Conservation (phyloP, 2,888 invertebrate genomes). For the Diachrysia chrysitis region DNA sequence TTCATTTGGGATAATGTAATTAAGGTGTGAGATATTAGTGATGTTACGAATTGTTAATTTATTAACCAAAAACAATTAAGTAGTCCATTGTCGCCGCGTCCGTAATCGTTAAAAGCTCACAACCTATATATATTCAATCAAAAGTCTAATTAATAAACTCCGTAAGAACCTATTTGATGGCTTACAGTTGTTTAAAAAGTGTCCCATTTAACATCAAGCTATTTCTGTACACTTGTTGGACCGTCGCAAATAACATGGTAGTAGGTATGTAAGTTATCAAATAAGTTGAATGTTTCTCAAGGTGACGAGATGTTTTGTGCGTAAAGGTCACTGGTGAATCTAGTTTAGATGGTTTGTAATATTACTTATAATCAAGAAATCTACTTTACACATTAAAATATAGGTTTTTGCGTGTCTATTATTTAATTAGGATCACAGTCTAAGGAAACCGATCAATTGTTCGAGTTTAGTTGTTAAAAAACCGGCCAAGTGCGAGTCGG, state of each 20-base stretch:
- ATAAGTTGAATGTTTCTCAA: neutral
- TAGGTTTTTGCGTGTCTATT: neutral
- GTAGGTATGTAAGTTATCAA: neutral
- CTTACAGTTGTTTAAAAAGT: too few species aligned
- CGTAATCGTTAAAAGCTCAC: neutral
- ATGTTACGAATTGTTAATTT: neutral
- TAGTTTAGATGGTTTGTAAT: neutral
- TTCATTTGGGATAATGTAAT: too few species aligned
- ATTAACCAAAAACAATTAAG: neutral
- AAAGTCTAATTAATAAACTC: neutral
- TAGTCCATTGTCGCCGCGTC: neutral
- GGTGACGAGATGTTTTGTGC: constrained; percentile 1
- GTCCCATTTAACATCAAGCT: neutral
- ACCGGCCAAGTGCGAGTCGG: too few species aligned
- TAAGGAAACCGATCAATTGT: too few species aligned
- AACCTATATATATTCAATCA: neutral
- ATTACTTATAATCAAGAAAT: neutral
- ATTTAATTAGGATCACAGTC: too few species aligned
- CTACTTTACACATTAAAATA: neutral
- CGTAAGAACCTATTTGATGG: neutral
- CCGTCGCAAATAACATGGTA: neutral
- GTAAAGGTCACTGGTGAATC: constrained; percentile 3
- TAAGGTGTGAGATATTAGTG: too few species aligned
- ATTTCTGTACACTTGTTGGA: too few species aligned
- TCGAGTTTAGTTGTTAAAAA: too few species aligned